Evolutionary conservation across 1,140 invertebrate species (phyloP), one percentile per base, ranked within the genome.

Genomic region (Vanessa atalanta): DNA sequence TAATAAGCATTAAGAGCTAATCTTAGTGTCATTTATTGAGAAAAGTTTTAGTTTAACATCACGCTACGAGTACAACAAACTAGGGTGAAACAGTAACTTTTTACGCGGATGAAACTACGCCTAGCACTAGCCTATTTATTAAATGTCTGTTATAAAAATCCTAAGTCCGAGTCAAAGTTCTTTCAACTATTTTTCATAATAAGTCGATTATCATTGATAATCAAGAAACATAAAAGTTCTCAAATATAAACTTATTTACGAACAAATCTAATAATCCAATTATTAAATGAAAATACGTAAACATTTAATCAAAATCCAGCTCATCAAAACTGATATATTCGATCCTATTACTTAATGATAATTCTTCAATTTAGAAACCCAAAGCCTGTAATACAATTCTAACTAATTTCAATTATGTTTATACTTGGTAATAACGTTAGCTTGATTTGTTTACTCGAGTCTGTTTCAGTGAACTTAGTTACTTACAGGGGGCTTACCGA

Each of bases 391-490:
- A 70, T 77, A 70, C 75, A 65, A 73, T 77, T 70, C 71, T 14
- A 60, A 47, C 66, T 77, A 77, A 77, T 77, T 73, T 73, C 71
- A 73, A 77, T 73, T 71, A 77, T 73, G 71, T 77, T 77, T 73
- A 67, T 61, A 73, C 66, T 63, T 47, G 68, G 64, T 77, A 77
- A 77, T 77, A 77, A 63, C 68, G 60, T 68, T 71, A 71, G 55
- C 65, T 70, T 65, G 76, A 77, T 77, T 77, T 77, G 71, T 77
- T 77, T 73, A 57, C 71, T 71, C 60, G 26, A 68, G 64, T 53
- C 50, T 23, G 65, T 67, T 65, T 67, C 53, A 26, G 47, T 67
- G 71, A 61, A 67, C 43, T 67, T 61, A 61, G 71, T 67, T 72
- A 70, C 69, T 70, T 66, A 67, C 70, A 65, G 43, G 9, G 53